Conservation (phyloP, 2,888 invertebrate genomes). For the Scaptomyza cyrtandrae region DNA sequence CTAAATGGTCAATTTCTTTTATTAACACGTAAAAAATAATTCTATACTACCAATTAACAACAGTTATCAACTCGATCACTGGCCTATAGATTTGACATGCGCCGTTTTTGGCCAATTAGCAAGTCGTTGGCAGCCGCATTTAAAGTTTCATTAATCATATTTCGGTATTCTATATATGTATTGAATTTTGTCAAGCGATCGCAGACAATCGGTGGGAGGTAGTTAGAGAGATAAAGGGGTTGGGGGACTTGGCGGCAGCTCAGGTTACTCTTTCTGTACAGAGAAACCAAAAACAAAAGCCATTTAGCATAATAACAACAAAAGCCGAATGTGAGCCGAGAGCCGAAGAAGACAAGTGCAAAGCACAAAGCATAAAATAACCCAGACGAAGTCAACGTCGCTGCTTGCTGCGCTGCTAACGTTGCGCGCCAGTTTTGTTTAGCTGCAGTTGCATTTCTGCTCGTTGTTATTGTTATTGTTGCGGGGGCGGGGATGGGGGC, state of each 20-base stretch:
- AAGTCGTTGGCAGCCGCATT: constrained; percentile 26
- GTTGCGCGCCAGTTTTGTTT: constrained; percentile 66
- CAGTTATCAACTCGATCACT: constrained; percentile 4
- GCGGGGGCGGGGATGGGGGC: constrained; percentile 44
- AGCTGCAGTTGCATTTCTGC: constrained; percentile 31
- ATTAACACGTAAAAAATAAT: background rate
- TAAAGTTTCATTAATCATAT: constrained; percentile 54
- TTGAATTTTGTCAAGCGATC: constrained; percentile 44
- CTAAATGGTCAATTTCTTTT: background rate
- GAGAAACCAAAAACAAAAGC: constrained; percentile 61
- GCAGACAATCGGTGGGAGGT: constrained; percentile 21
- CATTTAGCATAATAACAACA: constrained; percentile 66
- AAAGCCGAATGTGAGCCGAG: constrained; percentile 21
- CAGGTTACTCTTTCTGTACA: constrained; percentile 35
- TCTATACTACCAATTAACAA: constrained; percentile 6
- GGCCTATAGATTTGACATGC: constrained; percentile 13
- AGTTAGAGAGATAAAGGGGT: background rate
- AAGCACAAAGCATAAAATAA: constrained; percentile 70
- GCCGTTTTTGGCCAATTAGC: constrained; percentile 36
- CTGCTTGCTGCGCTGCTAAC: constrained; percentile 23
- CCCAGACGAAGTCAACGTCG: constrained; percentile 52
- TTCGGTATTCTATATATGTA: constrained; percentile 21
- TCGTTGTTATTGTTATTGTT: constrained; percentile 25
- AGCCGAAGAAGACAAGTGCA: constrained; percentile 74
- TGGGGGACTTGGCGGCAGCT: constrained; percentile 16